These are phyloP conservation scores for Mythimna lalbum DNA, from an alignment of 2,888 invertebrate species.

Conservation along the genomic window DNA sequence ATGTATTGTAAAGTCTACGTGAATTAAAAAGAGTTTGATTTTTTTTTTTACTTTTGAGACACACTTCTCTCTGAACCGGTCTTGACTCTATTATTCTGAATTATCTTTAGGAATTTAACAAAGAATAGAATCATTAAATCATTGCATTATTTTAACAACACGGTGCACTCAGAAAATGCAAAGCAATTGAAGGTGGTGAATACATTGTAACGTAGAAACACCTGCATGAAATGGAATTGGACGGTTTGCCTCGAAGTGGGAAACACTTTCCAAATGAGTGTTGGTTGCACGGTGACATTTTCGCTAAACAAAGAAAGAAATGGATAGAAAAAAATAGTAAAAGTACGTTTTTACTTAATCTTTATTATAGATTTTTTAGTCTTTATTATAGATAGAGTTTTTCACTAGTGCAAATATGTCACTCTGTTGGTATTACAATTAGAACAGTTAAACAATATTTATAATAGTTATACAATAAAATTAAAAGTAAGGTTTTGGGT, in stretches of 20 bases:
- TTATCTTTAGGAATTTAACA: not conserved
- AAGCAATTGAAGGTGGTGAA: conserved; percentile 4
- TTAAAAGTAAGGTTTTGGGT: too few species aligned
- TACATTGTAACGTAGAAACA: not conserved
- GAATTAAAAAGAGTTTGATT: too few species aligned
- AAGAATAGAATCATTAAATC: not conserved
- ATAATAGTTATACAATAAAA: too few species aligned
- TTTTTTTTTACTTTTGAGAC: too few species aligned
- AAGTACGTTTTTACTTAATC: too few species aligned
- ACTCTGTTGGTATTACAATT: too few species aligned
- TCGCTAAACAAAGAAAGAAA: not conserved
- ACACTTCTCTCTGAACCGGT: not conserved
- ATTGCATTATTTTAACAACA: not conserved
- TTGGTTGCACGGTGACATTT: not conserved
- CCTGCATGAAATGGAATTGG: not conserved
- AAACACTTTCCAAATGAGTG: not conserved
- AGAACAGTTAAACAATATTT: too few species aligned
- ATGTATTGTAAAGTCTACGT: too few species aligned
- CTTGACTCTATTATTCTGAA: not conserved
- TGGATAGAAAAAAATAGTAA: not conserved
- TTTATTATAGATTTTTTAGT: too few species aligned
- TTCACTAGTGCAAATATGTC: too few species aligned
- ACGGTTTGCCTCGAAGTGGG: not conserved
- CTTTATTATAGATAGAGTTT: too few species aligned
- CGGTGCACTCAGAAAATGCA: conserved; percentile 1